phyloP scores from a whole-genome alignment of 2,113 vertebrate genomes.

The Aplodontia rufa region DNA sequence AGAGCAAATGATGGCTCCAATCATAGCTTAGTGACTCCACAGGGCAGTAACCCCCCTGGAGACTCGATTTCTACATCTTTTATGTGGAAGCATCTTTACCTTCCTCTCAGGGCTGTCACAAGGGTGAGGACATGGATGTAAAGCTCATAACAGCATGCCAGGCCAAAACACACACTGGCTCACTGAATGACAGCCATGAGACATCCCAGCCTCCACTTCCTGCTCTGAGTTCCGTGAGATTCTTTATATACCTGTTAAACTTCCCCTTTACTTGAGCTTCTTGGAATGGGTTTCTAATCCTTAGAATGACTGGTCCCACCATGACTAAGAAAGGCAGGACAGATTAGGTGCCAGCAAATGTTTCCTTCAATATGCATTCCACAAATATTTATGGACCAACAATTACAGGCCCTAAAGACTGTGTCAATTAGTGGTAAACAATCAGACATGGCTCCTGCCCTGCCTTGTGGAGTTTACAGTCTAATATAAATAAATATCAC shows the following conservation, averaged over 20 bases:
- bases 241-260: neutral
- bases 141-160: neutral
- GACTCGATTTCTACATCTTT: neutral
- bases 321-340: conserved; percentile 41
- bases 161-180: neutral
- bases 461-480: neutral
- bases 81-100: neutral
- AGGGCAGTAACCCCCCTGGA: neutral
- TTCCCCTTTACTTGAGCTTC: neutral
- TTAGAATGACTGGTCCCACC: conserved; percentile 10
- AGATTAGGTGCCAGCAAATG: neutral
- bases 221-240: neutral
- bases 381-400: conserved; percentile 35
- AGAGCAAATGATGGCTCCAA: neutral
- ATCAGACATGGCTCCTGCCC: neutral
- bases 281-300: neutral
- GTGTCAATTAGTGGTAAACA: neutral
- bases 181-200: neutral
- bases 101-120: neutral
- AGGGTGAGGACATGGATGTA: neutral
- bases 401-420: neutral
- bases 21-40: neutral
- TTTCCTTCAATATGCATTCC: conserved; percentile 7
- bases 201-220: neutral
- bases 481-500: neutral